phyloP scores from a whole-genome alignment of 1,140 invertebrate species.

The Matsumurasca onukii region DNA sequence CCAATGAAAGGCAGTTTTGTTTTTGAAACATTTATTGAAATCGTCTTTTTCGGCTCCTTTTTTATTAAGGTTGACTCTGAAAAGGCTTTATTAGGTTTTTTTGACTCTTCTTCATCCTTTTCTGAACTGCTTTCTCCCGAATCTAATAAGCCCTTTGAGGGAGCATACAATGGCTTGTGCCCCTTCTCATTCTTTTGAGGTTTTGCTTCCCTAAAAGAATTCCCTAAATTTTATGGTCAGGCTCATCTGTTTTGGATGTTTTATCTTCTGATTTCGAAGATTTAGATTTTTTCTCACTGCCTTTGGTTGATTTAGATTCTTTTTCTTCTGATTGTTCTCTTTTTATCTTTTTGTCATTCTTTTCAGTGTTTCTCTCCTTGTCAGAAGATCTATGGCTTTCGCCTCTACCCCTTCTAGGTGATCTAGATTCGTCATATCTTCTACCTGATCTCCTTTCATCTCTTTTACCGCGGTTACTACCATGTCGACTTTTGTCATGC shows the following conservation, averaged over 20 bases:
- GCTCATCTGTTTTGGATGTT: not conserved
- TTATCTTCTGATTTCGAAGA: not conserved
- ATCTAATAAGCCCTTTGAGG: not conserved
- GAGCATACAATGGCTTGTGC: not conserved
- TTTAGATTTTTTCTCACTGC: not conserved
- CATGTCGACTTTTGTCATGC: not conserved
- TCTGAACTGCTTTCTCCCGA: not conserved
- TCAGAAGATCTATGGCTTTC: too few species aligned
- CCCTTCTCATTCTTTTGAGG: not conserved
- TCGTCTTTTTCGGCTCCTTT: slow-evolving; percentile 32
- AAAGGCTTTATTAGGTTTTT: not conserved
- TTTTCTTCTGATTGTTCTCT: too few species aligned
- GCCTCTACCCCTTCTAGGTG: not conserved
- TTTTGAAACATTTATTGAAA: slow-evolving; percentile 39
- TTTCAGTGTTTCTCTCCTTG: too few species aligned
- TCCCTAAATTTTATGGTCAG: not conserved
- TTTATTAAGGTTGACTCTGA: not conserved
- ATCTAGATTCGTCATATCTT: not conserved
- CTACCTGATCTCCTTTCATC: not conserved
- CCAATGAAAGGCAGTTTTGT: slow-evolving; percentile 69
- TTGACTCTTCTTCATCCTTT: not conserved
- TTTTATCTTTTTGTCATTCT: too few species aligned
- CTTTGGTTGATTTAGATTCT: too few species aligned
- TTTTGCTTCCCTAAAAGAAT: not conserved
- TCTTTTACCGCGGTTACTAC: not conserved